Percentiles rank a stretch among this genome's conserved stretches.
Conservation (phyloP, 2,797 vertebrate genomes). For the Helostoma temminkii region DNA sequence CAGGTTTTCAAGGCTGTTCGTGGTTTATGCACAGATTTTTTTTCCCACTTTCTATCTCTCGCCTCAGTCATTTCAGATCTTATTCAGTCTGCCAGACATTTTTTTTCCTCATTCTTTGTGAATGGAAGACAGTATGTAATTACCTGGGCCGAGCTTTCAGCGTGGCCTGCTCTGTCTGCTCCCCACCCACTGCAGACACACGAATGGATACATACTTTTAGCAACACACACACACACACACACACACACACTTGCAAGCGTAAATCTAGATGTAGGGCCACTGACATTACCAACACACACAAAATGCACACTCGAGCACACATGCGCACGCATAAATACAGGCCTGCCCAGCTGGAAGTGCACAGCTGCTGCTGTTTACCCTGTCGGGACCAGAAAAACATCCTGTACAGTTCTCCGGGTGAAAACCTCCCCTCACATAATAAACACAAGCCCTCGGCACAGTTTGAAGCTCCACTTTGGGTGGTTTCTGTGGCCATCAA, state of each 20-base stretch:
- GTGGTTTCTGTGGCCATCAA: slow-evolving; percentile 76
- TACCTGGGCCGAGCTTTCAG: slow-evolving; percentile 80
- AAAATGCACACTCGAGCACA: slow-evolving; percentile 24
- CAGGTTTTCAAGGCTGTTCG: slow-evolving; percentile 3
- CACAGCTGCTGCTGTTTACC: slow-evolving; percentile 90
- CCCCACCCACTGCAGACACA: slow-evolving; percentile 76
- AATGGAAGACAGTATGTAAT: slow-evolving; percentile 81
- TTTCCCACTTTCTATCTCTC: slow-evolving; percentile 55
- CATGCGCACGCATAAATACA: slow-evolving; percentile 76
- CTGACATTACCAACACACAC: slow-evolving; percentile 35
- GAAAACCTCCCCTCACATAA: slow-evolving; percentile 86
- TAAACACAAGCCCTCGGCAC: slow-evolving; percentile 83
- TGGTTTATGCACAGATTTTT: slow-evolving; percentile 7
- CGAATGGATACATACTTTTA: slow-evolving; percentile 39
- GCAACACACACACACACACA: neutral
- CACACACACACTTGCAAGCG: slow-evolving; percentile 14
- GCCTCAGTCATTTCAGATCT: slow-evolving; percentile 27
- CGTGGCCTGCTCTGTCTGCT: slow-evolving; percentile 81
- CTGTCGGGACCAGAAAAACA: slow-evolving; percentile 88
- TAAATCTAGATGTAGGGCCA: slow-evolving; percentile 58
- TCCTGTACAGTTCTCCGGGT: slow-evolving; percentile 86
- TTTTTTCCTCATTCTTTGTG: slow-evolving; percentile 69
- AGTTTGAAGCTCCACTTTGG: slow-evolving; percentile 83
- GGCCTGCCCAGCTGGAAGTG: slow-evolving; percentile 85
- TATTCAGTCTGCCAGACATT: slow-evolving; percentile 38